These are phyloP conservation scores for Patagioenas fasciata DNA, from an alignment of 2,113 vertebrate genomes.

Conservation along the genomic window DNA sequence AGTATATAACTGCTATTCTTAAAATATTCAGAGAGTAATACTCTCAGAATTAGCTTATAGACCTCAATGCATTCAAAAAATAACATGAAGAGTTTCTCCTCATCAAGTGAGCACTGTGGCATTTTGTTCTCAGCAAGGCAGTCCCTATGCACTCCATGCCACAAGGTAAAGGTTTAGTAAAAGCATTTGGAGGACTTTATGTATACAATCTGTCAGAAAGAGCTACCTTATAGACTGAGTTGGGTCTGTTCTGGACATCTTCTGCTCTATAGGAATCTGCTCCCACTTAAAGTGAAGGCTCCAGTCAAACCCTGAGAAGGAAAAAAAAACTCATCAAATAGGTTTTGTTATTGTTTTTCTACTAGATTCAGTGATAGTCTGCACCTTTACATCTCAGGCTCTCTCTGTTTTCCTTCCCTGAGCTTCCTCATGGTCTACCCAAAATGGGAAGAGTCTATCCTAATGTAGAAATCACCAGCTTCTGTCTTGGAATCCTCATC, in stretches of 20 bases:
- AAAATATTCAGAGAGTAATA: background rate
- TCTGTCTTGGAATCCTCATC: background rate
- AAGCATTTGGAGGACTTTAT: background rate
- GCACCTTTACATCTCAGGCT: background rate
- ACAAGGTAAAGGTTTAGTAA: background rate
- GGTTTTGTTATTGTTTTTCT: background rate
- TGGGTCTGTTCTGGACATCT: slow-evolving; percentile 93
- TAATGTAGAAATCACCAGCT: background rate
- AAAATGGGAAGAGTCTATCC: background rate
- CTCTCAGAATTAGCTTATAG: background rate
- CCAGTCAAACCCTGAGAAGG: slow-evolving; percentile 93
- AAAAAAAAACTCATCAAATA: background rate
- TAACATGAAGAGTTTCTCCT: background rate
- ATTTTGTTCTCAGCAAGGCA: background rate
- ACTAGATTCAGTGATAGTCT: background rate
- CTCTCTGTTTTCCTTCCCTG: background rate
- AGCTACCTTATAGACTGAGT: slow-evolving; percentile 91
- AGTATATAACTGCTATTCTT: background rate
- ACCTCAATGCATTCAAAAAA: background rate
- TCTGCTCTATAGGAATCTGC: slow-evolving; percentile 98
- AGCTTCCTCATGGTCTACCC: background rate
- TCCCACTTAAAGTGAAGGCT: slow-evolving; percentile 99
- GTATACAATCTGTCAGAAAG: background rate
- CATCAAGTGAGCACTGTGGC: background rate
- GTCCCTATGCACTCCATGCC: background rate